phyloP scores from a whole-genome alignment of 2,113 vertebrate genomes.

The Cavia porcellus region DNA sequence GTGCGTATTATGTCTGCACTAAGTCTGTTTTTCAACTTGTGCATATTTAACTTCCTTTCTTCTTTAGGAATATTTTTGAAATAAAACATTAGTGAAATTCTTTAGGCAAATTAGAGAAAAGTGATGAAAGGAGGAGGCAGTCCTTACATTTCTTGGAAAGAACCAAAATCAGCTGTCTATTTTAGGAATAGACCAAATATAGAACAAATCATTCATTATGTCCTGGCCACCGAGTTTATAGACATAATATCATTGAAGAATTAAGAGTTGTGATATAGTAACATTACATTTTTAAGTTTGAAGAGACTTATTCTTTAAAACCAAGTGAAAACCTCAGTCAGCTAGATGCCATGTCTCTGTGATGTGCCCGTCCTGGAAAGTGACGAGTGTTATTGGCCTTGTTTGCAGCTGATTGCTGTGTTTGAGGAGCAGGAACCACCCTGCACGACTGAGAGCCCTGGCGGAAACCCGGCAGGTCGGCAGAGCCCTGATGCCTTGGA shows the following conservation, averaged over 20 bases:
- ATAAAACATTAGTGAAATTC: not conserved
- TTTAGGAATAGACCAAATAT: constrained; percentile 37
- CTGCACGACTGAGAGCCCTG: constrained; percentile 87
- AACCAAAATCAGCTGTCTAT: not conserved
- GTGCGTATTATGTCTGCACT: not conserved
- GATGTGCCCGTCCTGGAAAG: not conserved
- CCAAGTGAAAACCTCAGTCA: constrained; percentile 7
- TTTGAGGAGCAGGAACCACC: constrained; percentile 96
- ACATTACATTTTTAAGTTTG: not conserved
- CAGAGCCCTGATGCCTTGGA: constrained; percentile 94
- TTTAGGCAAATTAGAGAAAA: not conserved
- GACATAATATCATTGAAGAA: not conserved
- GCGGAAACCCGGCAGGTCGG: constrained; percentile 85
- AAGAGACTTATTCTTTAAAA: constrained; percentile 37
- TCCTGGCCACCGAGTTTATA: not conserved
- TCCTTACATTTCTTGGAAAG: constrained; percentile 1
- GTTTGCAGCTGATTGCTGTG: constrained; percentile 95
- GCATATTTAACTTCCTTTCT: not conserved
- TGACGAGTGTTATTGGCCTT: constrained; percentile 79
- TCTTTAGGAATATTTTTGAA: not conserved
- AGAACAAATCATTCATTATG: not conserved
- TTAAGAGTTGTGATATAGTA: not conserved
- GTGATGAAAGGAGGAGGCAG: not conserved
- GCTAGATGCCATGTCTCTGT: not conserved
- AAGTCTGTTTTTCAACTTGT: not conserved